Evolutionary conservation across 2,113 vertebrate genomes (phyloP).

Genomic region (Herpailurus yagouaroundi): DNA sequence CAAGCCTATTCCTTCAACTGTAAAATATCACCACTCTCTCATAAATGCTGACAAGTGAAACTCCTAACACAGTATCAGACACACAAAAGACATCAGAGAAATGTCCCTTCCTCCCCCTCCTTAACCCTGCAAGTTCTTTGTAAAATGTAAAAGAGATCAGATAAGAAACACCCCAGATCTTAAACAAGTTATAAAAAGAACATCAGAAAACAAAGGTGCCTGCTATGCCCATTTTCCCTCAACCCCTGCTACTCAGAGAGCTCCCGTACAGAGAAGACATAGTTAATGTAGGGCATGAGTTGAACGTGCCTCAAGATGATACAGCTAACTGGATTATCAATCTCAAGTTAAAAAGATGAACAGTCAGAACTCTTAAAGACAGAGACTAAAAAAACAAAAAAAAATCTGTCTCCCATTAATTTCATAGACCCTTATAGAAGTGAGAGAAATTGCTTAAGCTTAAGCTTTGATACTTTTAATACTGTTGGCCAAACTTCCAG

Average conservation of each 20-base stretch:
- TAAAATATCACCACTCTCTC: not conserved
- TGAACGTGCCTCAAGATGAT: slow-evolving; percentile 17
- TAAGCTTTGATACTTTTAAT: slow-evolving; percentile 2
- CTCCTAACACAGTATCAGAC: not conserved
- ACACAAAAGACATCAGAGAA: not conserved
- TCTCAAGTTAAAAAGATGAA: slow-evolving; percentile 38
- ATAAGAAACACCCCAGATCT: not conserved
- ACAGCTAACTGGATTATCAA: slow-evolving; percentile 34
- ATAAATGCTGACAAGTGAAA: slow-evolving; percentile 29
- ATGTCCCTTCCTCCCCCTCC: not conserved
- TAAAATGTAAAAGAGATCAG: slow-evolving; percentile 16
- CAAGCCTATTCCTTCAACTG: slow-evolving; percentile 20
- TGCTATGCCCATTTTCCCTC: not conserved
- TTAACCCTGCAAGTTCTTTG: not conserved
- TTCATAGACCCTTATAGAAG: slow-evolving; percentile 7
- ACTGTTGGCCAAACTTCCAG: slow-evolving; percentile 18
- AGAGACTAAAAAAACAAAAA: not conserved
- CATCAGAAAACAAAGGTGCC: not conserved
- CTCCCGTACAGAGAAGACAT: not conserved
- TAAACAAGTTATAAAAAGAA: slow-evolving; percentile 24
- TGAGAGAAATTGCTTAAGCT: slow-evolving; percentile 21
- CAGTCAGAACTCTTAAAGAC: not conserved
- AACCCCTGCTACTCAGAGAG: not conserved
- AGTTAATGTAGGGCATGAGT: not conserved
- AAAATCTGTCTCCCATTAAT: not conserved